Conservation (phyloP, 1,140 invertebrate species). For the Cydia fagiglandana region DNA sequence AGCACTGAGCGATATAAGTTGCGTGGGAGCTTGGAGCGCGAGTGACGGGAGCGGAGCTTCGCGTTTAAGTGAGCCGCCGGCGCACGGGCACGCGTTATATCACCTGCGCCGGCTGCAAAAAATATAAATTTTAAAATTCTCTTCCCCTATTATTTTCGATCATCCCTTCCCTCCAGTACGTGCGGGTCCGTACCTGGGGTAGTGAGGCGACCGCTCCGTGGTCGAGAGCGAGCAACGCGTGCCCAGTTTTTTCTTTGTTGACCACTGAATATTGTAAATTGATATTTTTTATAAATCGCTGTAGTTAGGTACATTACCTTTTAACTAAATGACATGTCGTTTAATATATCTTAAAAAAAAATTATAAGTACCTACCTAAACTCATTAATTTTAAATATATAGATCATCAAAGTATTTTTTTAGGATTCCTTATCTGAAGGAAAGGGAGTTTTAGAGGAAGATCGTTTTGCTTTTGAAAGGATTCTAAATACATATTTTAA, state of each 20-base stretch:
- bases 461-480: too few species aligned
- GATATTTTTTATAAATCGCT: slow-evolving; percentile 11
- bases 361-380: too few species aligned
- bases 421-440: too few species aligned
- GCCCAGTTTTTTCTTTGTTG: slow-evolving; percentile 66
- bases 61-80: slow-evolving; percentile 74
- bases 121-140: slow-evolving; percentile 79
- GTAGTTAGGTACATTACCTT: neutral
- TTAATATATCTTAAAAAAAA: too few species aligned
- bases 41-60: slow-evolving; percentile 65
- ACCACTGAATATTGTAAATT: slow-evolving; percentile 57
- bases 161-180: slow-evolving; percentile 75
- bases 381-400: too few species aligned
- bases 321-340: too few species aligned
- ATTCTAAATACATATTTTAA: too few species aligned
- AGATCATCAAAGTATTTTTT: too few species aligned
- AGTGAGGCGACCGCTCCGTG: slow-evolving; percentile 50
- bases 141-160: slow-evolving; percentile 79
- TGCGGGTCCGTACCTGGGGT: slow-evolving; percentile 75
- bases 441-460: too few species aligned
- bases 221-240: slow-evolving; percentile 66
- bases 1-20: slow-evolving; percentile 70
- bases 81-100: slow-evolving; percentile 77
- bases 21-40: slow-evolving; percentile 66
- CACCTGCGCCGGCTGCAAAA: slow-evolving; percentile 78